These are phyloP conservation scores for Athrips mouffetella DNA, from an alignment of 2,888 invertebrate genomes.

Conservation along the genomic window DNA sequence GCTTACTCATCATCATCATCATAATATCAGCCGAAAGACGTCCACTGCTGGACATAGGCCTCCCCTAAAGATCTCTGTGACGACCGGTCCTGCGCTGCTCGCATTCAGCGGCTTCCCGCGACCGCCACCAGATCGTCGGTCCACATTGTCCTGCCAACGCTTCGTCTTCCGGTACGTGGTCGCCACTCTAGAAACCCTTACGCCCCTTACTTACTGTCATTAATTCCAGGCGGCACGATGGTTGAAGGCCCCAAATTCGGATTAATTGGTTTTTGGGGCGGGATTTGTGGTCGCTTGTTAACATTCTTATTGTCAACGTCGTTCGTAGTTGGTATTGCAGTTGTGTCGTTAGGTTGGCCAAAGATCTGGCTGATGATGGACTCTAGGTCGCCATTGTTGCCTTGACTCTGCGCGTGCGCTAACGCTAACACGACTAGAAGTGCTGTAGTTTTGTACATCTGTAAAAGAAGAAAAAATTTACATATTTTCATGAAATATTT, in stretches of 20 bases:
- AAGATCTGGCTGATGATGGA: conserved; percentile 54
- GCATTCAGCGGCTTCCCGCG: too few species aligned
- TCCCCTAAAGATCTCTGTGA: too few species aligned
- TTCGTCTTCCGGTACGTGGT: too few species aligned
- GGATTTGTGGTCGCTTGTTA: not conserved
- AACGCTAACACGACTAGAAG: conserved; percentile 32
- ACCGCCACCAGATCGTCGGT: too few species aligned
- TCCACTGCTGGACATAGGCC: too few species aligned
- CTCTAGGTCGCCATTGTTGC: conserved; percentile 48
- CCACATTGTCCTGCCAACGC: not conserved
- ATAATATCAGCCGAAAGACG: too few species aligned
- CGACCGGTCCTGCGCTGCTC: too few species aligned
- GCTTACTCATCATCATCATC: too few species aligned
- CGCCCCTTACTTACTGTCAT: conserved; percentile 19
- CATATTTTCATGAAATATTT: not conserved
- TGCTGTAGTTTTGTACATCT: conserved; percentile 40
- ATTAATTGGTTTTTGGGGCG: too few species aligned
- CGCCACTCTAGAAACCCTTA: not conserved
- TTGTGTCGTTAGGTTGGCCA: conserved; percentile 25
- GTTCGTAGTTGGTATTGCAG: not conserved
- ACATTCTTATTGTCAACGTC: conserved; percentile 1
- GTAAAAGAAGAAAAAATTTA: conserved; percentile 12
- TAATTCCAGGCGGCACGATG: conserved; percentile 25
- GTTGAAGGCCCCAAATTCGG: conserved; percentile 24
- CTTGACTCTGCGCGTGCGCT: conserved; percentile 29